phyloP scores from a whole-genome alignment of 2,113 vertebrate genomes.

The Upupa epops region DNA sequence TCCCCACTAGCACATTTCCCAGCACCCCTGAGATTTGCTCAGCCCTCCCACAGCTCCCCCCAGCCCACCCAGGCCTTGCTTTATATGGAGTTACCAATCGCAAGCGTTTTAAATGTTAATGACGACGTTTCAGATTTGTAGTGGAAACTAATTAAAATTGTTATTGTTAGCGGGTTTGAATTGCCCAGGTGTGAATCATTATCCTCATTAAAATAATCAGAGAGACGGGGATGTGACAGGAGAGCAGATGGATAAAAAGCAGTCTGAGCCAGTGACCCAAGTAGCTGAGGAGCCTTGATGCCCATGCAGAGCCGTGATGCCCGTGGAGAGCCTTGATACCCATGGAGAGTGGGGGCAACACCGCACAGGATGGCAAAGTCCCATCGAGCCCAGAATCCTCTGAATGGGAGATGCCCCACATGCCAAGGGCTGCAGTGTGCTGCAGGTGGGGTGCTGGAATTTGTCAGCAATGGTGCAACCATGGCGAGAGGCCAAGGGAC shows the following conservation, averaged over 20 bases:
- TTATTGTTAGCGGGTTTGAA: slow-evolving; percentile 74
- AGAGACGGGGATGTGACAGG: slow-evolving; percentile 68
- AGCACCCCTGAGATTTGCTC: background rate
- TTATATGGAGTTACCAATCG: slow-evolving; percentile 19
- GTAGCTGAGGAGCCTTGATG: background rate
- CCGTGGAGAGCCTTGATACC: background rate
- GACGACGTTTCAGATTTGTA: slow-evolving; percentile 70
- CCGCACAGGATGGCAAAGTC: background rate
- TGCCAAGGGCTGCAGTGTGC: background rate
- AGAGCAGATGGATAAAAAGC: slow-evolving; percentile 69
- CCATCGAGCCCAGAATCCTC: background rate
- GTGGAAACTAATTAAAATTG: slow-evolving; percentile 77
- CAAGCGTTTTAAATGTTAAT: slow-evolving; percentile 68
- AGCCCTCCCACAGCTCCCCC: background rate
- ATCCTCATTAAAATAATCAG: slow-evolving; percentile 78
- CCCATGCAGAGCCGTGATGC: background rate
- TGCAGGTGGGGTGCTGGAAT: background rate
- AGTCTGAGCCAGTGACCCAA: background rate
- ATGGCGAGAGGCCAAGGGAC: background rate
- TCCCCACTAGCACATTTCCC: background rate
- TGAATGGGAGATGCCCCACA: too few relatives aligned
- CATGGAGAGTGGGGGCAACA: fast-evolving
- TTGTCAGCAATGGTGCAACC: background rate
- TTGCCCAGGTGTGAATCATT: slow-evolving; percentile 79
- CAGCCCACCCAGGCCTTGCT: background rate